Base-by-base conservation (phyloP, 1,140 invertebrate species). In the Bradynema listronoti region DNA sequence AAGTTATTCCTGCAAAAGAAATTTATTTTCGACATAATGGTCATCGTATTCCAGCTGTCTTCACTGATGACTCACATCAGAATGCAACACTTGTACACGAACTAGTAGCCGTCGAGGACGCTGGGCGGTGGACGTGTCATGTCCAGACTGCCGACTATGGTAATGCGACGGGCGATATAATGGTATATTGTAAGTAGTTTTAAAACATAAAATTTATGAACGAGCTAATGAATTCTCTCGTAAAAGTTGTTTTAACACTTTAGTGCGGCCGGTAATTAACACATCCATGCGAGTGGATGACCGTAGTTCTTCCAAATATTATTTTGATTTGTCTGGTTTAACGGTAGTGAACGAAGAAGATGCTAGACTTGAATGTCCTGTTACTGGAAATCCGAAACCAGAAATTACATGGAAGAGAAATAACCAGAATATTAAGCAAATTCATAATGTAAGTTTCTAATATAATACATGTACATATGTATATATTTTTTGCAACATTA, bases 231-330 rank as follows among this genome's bases (percentile, higher is more conserved):
- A 59, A 4, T 59, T 24, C 30, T 6, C 29, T 7, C 7, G 11
- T 9, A 30, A 61, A 22, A 7, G 5, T 51, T 19, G 14, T 60
- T 43, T 29, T 4, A 1, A 27, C 34, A 25, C 19, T 64, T 30
- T 30, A 65, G 63, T 65, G 22, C 55, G 63, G n/a, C 61, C 63
- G 14, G 55, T 65, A 16, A 56, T 65, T 9, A 68, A 60, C 25
- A 39, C 65, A 24, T 41, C 66, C 5, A n/a, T 65, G 33, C 56
- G 55, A n/a, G 45, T 67, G 25, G 66, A 65, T 32, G 56, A 57
- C 30, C 62, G 33, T 27, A 55, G 58, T 41, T 29, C 42, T 11
- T 9, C 34, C 11, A 34, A 56, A 14, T 68, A 42, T 32, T 57
- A 65, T 16, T 67, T 66, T 32, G 58, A 68, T 32, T 54, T 25